Evolutionary conservation across 2,888 invertebrate species (phyloP).

Genomic region (Lochmaea crataegi): DNA sequence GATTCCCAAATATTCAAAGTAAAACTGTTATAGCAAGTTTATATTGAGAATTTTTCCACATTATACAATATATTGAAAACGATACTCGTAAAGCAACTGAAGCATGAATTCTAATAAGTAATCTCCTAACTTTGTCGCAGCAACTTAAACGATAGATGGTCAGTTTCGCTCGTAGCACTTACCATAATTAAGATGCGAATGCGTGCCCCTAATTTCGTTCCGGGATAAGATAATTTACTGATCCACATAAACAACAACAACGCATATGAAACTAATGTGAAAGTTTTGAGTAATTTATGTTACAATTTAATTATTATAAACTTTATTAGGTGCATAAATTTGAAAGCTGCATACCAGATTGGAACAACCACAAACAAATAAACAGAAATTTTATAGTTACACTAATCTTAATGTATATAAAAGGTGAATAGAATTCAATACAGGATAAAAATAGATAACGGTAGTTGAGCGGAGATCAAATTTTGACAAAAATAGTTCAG

Average conservation of each 20-base stretch:
- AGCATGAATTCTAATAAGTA: constrained; percentile 9
- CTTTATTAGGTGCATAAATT: constrained; percentile 31
- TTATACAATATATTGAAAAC: neutral
- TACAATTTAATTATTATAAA: too few relatives aligned
- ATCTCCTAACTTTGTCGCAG: neutral
- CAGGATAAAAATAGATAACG: too few relatives aligned
- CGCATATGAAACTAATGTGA: constrained; percentile 45
- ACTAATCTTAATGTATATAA: too few relatives aligned
- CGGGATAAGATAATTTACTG: constrained; percentile 39
- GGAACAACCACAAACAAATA: too few relatives aligned
- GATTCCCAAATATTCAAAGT: too few relatives aligned
- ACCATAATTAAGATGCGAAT: constrained; percentile 35
- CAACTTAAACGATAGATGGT: constrained; percentile 1
- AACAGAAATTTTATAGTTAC: too few relatives aligned
- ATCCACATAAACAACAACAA: constrained; percentile 41
- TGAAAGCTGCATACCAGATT: neutral
- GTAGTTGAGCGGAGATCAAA: too few relatives aligned
- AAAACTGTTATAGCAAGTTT: neutral
- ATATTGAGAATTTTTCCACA: neutral
- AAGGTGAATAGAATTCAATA: too few relatives aligned
- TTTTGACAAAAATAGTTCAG: too few relatives aligned
- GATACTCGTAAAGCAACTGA: neutral
- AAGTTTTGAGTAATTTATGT: constrained; percentile 49
- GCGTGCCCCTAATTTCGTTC: constrained; percentile 42
- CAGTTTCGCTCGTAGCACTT: constrained; percentile 20